Percentiles rank a stretch among this genome's conserved stretches.
Conservation (phyloP, 2,113 vertebrate genomes). For the Cochlearius cochlearius region DNA sequence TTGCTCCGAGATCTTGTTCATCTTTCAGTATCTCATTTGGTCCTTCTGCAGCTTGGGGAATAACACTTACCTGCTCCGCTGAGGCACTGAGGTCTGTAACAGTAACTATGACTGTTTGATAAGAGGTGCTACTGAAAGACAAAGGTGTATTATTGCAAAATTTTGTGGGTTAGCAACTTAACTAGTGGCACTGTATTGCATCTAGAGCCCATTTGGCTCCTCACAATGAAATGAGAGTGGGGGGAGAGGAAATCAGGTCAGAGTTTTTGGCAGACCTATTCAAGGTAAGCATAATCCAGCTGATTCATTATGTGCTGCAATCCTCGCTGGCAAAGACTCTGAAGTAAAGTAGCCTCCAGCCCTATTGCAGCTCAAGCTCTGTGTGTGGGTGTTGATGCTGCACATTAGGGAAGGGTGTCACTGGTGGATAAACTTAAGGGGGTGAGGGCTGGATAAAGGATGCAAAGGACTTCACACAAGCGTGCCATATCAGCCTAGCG, state of each 20-base stretch:
- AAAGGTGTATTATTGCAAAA: slow-evolving; percentile 37
- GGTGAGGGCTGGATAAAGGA: background rate
- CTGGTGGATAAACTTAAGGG: background rate
- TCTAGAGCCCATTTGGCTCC: slow-evolving; percentile 20
- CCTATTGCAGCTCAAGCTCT: background rate
- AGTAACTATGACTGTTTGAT: background rate
- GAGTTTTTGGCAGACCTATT: slow-evolving; percentile 56
- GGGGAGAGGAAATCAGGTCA: slow-evolving; percentile 66
- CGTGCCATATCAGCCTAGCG: background rate
- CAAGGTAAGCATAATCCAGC: slow-evolving; percentile 63
- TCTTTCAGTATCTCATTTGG: slow-evolving; percentile 14
- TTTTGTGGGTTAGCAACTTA: slow-evolving; percentile 31
- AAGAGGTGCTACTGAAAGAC: slow-evolving; percentile 24
- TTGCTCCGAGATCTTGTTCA: background rate
- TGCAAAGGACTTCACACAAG: background rate
- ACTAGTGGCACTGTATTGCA: slow-evolving; percentile 7
- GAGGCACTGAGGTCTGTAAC: slow-evolving; percentile 20
- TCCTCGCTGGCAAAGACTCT: slow-evolving; percentile 23
- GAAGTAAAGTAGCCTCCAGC: slow-evolving; percentile 17
- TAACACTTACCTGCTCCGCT: background rate
- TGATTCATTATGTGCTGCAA: slow-evolving; percentile 69
- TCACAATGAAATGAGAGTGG: slow-evolving; percentile 8
- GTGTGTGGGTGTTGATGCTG: slow-evolving; percentile 48
- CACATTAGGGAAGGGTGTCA: slow-evolving; percentile 33
- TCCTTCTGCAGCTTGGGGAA: slow-evolving; percentile 12